These are phyloP conservation scores for Coregonus clupeaformis DNA, from an alignment of 2,113 vertebrate species.

Conservation along the genomic window DNA sequence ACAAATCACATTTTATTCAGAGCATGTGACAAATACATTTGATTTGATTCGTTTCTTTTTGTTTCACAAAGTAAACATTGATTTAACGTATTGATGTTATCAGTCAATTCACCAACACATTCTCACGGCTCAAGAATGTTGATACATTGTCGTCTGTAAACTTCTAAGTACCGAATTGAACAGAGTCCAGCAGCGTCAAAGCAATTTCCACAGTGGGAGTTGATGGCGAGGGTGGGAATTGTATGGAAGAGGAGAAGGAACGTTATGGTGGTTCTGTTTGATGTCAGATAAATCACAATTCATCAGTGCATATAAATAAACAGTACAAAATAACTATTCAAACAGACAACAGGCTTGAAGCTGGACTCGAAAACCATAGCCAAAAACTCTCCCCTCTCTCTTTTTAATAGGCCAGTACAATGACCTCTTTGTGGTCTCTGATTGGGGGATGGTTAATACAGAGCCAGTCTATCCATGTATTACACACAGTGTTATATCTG, in stretches of 20 bases:
- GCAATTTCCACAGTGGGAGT: not conserved
- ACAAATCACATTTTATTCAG: not conserved
- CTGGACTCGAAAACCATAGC: conserved; percentile 43
- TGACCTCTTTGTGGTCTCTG: conserved; percentile 58
- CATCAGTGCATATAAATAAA: not conserved
- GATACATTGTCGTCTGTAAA: not conserved
- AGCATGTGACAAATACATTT: too few relatives aligned
- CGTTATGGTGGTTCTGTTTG: not conserved
- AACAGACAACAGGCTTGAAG: conserved; percentile 11
- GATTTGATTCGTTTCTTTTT: not conserved
- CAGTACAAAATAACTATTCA: not conserved
- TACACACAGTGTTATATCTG: conserved; percentile 8
- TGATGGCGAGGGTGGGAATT: not conserved
- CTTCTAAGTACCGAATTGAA: too few relatives aligned
- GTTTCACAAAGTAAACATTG: not conserved
- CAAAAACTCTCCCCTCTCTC: conserved; percentile 42
- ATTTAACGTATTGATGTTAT: conserved; percentile 26
- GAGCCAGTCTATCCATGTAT: conserved; percentile 21
- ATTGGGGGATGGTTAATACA: conserved; percentile 57
- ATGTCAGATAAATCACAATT: not conserved
- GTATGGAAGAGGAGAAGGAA: not conserved
- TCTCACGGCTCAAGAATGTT: not conserved
- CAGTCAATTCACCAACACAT: not conserved
- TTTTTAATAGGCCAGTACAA: conserved; percentile 56
- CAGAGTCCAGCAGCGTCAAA: too few relatives aligned